Evolutionary conservation across 2,888 invertebrate species (phyloP), one percentile per base, ranked within the genome.

Genomic region (Agrenia bidenticulata): DNA sequence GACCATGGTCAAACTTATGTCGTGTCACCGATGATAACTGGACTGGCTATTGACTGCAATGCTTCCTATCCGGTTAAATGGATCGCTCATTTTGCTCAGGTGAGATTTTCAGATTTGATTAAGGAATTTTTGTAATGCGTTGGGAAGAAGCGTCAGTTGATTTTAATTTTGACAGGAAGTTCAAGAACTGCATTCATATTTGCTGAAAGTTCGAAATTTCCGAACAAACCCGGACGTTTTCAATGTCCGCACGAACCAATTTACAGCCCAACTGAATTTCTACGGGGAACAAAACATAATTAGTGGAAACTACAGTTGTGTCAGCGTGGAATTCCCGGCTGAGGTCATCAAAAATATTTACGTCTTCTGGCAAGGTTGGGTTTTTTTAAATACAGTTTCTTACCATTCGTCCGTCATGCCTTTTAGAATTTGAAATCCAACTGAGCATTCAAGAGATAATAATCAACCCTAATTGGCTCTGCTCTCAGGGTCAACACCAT

Each of bases 281-380:
- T 70, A 65, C 50, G 70, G 70, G 4, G 73, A 73, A 7, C 61
- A 66, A 1, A 73, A 67, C 42, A 59, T 58, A 1, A 61, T 70
- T 39, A 70, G 66, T 41, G 72, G 73, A 63, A 62, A 66, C 2
- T 73, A 73, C 45, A 61, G 62, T n/a, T 73, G 73, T 26, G 37
- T 56, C 39, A 70, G 68, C 45, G 63, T 64, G 1, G 68, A 70
- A 17, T 64, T 61, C 19, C 57, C 57, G 2, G 57, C 66, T n/a
- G 66, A 66, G 39, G 63, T 73, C 2, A 58, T 64, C 19, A 72
- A 72, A 54, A 69, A 54, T 39, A 67, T 74, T 63, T 76, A 72
- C 56, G 58, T 76, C 21, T 76, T 70, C 58, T 73, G 73, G 69
- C 61, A 70, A 69, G 75, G 75, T 73, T 27, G 41, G 17, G 4